Evolutionary conservation across 2,797 vertebrate genomes (phyloP), one percentile per base, ranked within the genome.

Genomic region (Pachyuromys duprasi): DNA sequence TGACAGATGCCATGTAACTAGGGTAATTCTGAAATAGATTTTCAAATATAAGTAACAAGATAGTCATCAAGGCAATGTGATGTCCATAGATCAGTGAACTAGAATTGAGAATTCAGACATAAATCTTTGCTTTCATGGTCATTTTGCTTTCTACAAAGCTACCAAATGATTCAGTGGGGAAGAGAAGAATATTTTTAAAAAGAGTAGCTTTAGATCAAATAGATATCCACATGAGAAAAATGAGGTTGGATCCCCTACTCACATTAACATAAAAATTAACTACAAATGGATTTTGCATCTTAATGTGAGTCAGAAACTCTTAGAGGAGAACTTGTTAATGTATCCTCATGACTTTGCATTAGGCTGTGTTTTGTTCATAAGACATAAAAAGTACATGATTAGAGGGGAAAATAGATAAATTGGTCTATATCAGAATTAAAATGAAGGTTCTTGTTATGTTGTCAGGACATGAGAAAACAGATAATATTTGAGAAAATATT

Each of bases 191-290:
- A 33, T 94, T 84, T 92, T 78, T 31, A 72, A 53, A 72, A 53
- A 17, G 65, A 33, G 5, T 95, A n/a, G 20, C 42, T 65, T 31
- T 60, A 17, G 49, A 42, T n/a, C 55, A 92, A 36, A 6, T 26
- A 90, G 33, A 82, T 70, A 82, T 39, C 3, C 55, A 90, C 69
- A 86, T 72, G 36, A 42, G 42, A 88, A 90, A 5, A 89, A 31
- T 74, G n/a, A 94, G 26, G 31, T 33, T 72, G 36, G 7, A 83
- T 5, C n/a, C 8, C 20, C 49, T 75, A 42, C 22, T 84, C 18
- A 86, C n/a, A 86, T 36, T 67, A 82, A 88, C 65, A 78, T 39
- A 92, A 89, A 81, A 87, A 90, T 72, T 90, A 93, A 94, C 36
- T 86, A 42, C 42, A 69, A 92, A 22, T 55, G 11, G 33, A 86